Percentiles rank a stretch among this genome's conserved stretches.
Conservation (phyloP, 2,888 invertebrate species). For the Coleophora flavipennella region DNA sequence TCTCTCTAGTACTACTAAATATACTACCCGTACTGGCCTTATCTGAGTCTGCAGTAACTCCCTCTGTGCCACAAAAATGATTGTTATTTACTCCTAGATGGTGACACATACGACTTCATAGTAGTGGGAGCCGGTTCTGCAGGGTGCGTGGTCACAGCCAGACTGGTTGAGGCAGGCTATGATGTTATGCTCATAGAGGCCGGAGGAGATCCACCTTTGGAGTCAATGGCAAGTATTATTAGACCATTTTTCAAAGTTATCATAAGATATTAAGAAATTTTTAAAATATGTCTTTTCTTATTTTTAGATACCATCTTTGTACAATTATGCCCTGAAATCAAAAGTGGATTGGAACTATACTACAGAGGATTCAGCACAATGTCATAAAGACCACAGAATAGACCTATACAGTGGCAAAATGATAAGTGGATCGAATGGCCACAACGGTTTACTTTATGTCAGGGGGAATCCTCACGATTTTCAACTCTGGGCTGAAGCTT, state of each 20-base stretch:
- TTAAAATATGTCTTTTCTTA: no score
- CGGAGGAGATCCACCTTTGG: constrained; percentile 22
- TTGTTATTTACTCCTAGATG: no score
- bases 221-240: constrained; percentile 17
- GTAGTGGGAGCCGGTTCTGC: constrained; percentile 7
- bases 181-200: constrained; percentile 23
- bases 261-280: no score
- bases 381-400: background rate
- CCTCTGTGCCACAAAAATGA: no score
- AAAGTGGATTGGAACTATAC: background rate
- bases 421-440: background rate
- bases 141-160: constrained; percentile 16
- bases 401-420: background rate
- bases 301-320: background rate
- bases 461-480: background rate
- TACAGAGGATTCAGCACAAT: background rate
- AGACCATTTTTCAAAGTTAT: no score
- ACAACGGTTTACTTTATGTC: background rate
- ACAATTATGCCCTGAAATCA: background rate
- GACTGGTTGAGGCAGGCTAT: constrained; percentile 15
- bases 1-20: no score
- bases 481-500: background rate
- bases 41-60: no score
- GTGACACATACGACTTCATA: constrained; percentile 2
- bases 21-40: no score